Evolutionary conservation across 2,888 invertebrate genomes (phyloP).

Genomic region (Creontiades dilutus): DNA sequence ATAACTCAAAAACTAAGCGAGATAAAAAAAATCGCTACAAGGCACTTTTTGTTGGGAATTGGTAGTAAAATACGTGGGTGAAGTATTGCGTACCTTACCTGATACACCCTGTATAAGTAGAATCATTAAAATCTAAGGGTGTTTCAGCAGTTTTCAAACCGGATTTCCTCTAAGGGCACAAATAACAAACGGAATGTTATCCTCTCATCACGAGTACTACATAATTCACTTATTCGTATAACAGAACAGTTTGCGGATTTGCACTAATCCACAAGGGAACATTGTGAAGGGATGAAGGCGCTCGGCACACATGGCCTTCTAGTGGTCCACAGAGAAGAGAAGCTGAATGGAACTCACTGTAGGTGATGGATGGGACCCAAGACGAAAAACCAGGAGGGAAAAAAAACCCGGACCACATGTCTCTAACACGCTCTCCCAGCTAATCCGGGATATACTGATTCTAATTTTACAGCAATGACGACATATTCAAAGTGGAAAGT

Average conservation of each 20-base stretch:
- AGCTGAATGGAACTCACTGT: conserved; percentile 27
- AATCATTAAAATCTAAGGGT: too few relatives aligned
- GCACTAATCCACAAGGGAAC: not conserved
- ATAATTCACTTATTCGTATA: not conserved
- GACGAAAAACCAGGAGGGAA: not conserved
- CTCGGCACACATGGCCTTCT: conserved; percentile 23
- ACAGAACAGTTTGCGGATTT: not conserved
- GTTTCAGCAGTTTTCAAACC: too few relatives aligned
- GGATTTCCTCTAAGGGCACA: too few relatives aligned
- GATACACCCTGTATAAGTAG: too few relatives aligned
- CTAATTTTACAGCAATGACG: not conserved
- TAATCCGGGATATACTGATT: conserved; percentile 17
- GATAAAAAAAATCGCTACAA: too few relatives aligned
- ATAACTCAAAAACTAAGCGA: too few relatives aligned
- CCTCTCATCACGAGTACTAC: too few relatives aligned
- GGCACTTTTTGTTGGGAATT: too few relatives aligned
- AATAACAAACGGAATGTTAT: too few relatives aligned
- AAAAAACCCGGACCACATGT: conserved; percentile 13
- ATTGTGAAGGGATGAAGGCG: not conserved
- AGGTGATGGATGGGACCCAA: conserved; percentile 29
- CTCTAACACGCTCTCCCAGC: not conserved
- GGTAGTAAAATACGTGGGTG: too few relatives aligned
- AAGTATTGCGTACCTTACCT: too few relatives aligned
- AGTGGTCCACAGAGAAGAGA: not conserved
- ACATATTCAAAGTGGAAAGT: too few relatives aligned